Conservation (phyloP, 2,888 invertebrate species). For the Tiliacea citrago region DNA sequence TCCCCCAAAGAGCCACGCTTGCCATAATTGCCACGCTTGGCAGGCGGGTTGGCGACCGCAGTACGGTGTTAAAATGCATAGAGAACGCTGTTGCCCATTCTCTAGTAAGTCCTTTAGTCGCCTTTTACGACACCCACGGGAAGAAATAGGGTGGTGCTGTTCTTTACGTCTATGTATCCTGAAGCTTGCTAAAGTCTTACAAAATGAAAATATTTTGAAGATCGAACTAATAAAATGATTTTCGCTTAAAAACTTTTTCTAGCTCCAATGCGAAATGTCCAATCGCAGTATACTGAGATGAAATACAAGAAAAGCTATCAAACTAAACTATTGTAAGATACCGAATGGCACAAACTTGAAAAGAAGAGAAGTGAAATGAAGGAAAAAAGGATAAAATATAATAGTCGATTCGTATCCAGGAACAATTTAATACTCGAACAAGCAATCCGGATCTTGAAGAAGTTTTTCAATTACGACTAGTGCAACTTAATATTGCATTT, state of each 20-base stretch:
- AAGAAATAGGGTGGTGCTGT: too few species aligned
- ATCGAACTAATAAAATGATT: not conserved
- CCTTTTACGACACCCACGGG: too few species aligned
- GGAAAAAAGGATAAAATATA: slow-evolving; percentile 12
- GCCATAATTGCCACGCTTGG: too few species aligned
- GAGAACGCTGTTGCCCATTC: too few species aligned
- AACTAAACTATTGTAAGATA: slow-evolving; percentile 28
- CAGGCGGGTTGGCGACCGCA: too few species aligned
- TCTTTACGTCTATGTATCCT: too few species aligned
- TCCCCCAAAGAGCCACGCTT: too few species aligned
- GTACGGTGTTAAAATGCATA: too few species aligned
- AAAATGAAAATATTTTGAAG: not conserved
- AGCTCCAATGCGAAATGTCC: not conserved
- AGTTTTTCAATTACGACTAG: slow-evolving; percentile 41
- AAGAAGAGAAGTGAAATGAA: slow-evolving; percentile 27
- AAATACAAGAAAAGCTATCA: slow-evolving; percentile 52
- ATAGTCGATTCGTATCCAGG: slow-evolving; percentile 8
- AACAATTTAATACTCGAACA: slow-evolving; percentile 24
- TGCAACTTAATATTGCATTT: not conserved
- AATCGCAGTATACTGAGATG: slow-evolving; percentile 35
- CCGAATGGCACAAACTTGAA: slow-evolving; percentile 34
- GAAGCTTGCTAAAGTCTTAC: not conserved
- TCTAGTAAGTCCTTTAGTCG: too few species aligned
- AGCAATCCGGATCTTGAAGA: slow-evolving; percentile 18
- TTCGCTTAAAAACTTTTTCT: slow-evolving; percentile 16